phyloP scores from a whole-genome alignment of 1,140 invertebrate genomes.

The Drosophila yakuba region DNA sequence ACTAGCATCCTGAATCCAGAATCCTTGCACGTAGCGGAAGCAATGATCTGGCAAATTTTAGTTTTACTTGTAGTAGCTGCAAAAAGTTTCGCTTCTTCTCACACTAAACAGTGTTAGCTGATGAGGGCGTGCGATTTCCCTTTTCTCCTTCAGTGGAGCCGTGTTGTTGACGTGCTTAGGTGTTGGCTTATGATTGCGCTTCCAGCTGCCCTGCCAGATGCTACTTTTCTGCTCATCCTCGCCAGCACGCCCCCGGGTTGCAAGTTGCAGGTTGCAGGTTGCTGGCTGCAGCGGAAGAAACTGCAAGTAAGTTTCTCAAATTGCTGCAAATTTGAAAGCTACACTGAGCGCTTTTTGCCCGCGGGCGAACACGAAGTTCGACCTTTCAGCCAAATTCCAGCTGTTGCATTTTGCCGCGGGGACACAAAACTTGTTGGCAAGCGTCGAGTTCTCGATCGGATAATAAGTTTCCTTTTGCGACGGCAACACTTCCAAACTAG shows the following conservation, averaged over 20 bases:
- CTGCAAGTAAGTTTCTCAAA: conserved; percentile 81
- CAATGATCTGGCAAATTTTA: conserved; percentile 83
- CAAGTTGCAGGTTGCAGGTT: conserved; percentile 21
- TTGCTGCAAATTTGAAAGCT: conserved; percentile 65
- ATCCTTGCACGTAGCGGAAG: conserved; percentile 79
- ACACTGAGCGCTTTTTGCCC: conserved; percentile 62
- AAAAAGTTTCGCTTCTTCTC: conserved; percentile 68
- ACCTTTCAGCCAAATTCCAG: conserved; percentile 26
- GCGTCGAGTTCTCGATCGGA: conserved; percentile 21
- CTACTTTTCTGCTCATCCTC: conserved; percentile 19
- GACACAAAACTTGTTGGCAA: conserved; percentile 12
- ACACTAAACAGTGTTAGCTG: conserved; percentile 73
- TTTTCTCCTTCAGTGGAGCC: not conserved
- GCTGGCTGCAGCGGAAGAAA: conserved; percentile 71
- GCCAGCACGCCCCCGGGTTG: not conserved
- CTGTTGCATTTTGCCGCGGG: conserved; percentile 11
- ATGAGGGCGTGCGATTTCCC: conserved; percentile 33
- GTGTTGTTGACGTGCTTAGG: conserved; percentile 81
- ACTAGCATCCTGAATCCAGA: conserved; percentile 27
- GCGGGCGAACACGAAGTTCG: conserved; percentile 11
- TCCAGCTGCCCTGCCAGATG: conserved; percentile 59
- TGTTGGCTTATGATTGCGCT: conserved; percentile 81
- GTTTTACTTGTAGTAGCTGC: conserved; percentile 76
- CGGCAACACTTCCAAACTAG: not conserved
- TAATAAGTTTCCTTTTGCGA: conserved; percentile 33